Evolutionary conservation across 2,888 invertebrate genomes (phyloP), one percentile per base, ranked within the genome.

Genomic region (Griposia aprilina): DNA sequence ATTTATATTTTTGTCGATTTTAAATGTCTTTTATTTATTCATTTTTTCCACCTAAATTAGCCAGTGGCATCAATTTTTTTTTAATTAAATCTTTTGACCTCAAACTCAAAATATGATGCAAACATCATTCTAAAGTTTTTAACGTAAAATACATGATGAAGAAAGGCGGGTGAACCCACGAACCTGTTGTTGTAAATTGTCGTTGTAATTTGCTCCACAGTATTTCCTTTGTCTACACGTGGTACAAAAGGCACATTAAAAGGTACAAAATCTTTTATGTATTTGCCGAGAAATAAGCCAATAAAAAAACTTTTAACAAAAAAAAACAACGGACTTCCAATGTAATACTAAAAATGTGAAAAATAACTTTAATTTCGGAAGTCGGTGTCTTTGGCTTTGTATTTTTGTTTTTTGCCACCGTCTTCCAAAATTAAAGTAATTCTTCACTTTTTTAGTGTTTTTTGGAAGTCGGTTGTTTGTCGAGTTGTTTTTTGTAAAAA

Each of bases 251-350:
- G 36, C 17, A 59, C 52, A 36, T 50, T 50, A 30, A 17, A 48
- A 76, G 45, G 50, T 48, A 52, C 30, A 65, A 52, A 52, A 26
- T 77, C 17, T 60, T 78, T 57, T n/a, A 41, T 65, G 57, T 80
- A 57, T 81, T 74, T 69, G 59, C 23, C 48, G 15, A 70, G 62
- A 75, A 84, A 85, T 74, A 81, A 65, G 71, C 63, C 67, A 76
- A 74, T 71, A 59, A 74, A 45, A 70, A 65, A n/a, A n/a, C n/a
- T n/a, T n/a, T n/a, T n/a, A n/a, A n/a, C n/a, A n/a, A n/a, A n/a
- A n/a, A n/a, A n/a, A n/a, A n/a, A n/a, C n/a, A n/a, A n/a, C n/a
- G n/a, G n/a, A n/a, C n/a, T n/a, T n/a, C n/a, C n/a, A n/a, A n/a
- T n/a, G n/a, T n/a, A n/a, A n/a, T n/a, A n/a, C n/a, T n/a, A n/a